These are phyloP conservation scores for Dipodomys stephensi DNA, from an alignment of 2,113 vertebrate genomes.

Conservation along the genomic window DNA sequence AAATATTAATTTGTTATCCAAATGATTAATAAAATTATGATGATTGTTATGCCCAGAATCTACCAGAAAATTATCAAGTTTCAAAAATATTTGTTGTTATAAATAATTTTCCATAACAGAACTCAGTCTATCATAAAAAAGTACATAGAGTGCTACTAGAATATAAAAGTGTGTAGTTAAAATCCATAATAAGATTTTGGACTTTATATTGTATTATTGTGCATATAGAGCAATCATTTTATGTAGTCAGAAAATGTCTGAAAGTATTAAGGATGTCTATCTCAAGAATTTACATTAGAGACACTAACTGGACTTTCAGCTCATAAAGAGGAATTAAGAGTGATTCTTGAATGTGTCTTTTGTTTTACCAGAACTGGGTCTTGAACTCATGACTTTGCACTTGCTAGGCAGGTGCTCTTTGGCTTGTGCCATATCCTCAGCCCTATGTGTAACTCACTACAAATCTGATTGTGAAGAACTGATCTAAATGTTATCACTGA, in stretches of 20 bases:
- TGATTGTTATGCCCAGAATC: not conserved
- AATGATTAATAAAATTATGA: not conserved
- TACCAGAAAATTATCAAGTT: not conserved
- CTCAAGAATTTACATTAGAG: not conserved
- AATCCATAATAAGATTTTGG: not conserved
- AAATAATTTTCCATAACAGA: not conserved
- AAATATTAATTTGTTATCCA: not conserved
- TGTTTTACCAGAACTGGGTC: no score
- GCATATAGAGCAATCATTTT: not conserved
- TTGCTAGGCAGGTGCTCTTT: no score
- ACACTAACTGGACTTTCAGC: not conserved
- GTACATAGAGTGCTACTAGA: not conserved
- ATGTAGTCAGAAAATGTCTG: not conserved
- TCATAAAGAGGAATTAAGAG: conserved; percentile 20
- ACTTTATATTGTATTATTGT: not conserved
- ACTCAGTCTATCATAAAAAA: not conserved
- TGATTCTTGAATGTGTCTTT: not conserved
- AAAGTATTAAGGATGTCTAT: not conserved
- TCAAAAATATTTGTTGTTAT: not conserved
- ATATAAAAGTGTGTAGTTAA: not conserved
- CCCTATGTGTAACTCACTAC: not conserved
- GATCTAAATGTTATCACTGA: conserved; percentile 1
- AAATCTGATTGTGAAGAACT: conserved; percentile 1
- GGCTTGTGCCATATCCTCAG: no score
- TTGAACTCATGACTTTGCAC: no score